These are phyloP conservation scores for Pseudochirops corinnae DNA, from an alignment of 2,797 vertebrate genomes.

Conservation along the genomic window DNA sequence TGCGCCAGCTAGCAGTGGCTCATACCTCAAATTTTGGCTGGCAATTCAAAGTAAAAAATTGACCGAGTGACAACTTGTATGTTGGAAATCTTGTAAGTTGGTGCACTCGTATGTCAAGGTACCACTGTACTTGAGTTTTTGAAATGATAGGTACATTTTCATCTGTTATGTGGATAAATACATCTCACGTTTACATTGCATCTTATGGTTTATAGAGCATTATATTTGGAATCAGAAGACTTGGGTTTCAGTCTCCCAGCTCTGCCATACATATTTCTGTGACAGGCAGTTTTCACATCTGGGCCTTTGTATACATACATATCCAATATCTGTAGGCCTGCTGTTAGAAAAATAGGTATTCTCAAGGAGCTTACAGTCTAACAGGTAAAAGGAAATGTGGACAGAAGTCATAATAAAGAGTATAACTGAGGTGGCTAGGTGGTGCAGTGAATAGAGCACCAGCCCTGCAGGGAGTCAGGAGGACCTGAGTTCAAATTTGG, in stretches of 20 bases:
- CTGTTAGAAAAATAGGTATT: neutral
- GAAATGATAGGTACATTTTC: neutral
- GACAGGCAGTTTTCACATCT: neutral
- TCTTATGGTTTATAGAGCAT: neutral
- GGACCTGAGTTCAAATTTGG: too few species aligned
- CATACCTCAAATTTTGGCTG: too few species aligned
- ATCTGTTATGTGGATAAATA: neutral
- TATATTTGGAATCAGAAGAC: neutral
- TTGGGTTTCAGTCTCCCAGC: neutral
- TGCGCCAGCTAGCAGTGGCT: too few species aligned
- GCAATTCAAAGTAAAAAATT: too few species aligned
- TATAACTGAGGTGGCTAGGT: neutral
- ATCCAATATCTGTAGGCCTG: neutral
- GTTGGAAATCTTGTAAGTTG: too few species aligned
- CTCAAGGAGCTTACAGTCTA: neutral
- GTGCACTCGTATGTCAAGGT: too few species aligned
- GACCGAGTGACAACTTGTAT: too few species aligned
- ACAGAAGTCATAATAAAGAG: neutral
- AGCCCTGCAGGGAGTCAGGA: too few species aligned
- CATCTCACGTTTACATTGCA: neutral
- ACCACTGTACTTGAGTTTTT: neutral
- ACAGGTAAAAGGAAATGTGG: neutral
- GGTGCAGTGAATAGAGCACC: too few species aligned
- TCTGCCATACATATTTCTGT: neutral
- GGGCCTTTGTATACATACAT: neutral